These are phyloP conservation scores for Diabrotica balteata DNA, from an alignment of 2,888 invertebrate species.

Conservation along the genomic window DNA sequence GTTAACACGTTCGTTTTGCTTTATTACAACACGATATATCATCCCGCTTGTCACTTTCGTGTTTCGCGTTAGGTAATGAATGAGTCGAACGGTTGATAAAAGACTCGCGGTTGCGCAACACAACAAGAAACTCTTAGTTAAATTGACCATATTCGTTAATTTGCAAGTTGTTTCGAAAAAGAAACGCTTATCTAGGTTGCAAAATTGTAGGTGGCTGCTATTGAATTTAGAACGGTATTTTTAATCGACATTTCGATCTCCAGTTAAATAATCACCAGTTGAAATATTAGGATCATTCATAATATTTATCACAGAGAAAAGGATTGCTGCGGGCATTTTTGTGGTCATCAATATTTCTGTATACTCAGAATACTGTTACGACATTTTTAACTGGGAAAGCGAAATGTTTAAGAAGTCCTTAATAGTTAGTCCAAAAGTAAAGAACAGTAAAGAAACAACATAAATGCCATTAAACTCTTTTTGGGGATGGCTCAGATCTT, in stretches of 20 bases:
- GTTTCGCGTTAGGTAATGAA: slow-evolving; percentile 37
- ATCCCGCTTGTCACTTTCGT: slow-evolving; percentile 39
- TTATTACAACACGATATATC: slow-evolving; percentile 43
- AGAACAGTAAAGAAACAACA: no score
- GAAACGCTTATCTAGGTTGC: slow-evolving; percentile 27
- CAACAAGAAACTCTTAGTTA: slow-evolving; percentile 3
- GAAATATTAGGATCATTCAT: no score
- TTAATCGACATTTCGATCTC: slow-evolving; percentile 1
- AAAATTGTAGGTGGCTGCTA: slow-evolving; percentile 31
- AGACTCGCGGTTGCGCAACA: slow-evolving; percentile 33
- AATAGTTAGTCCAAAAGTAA: no score
- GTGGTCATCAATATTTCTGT: no score
- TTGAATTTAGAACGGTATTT: slow-evolving; percentile 9
- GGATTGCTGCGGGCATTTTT: no score
- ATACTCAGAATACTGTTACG: no score
- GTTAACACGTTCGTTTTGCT: slow-evolving; percentile 25
- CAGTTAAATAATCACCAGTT: neutral
- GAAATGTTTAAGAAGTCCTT: no score
- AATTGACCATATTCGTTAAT: slow-evolving; percentile 16
- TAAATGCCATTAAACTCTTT: no score
- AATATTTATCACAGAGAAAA: no score
- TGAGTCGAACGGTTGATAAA: slow-evolving; percentile 38
- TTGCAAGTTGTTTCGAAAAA: slow-evolving; percentile 5
- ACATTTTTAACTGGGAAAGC: no score
- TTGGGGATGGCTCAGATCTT: no score